A percentile compares a stretch with the other conserved stretches of the same genome.
These are phyloP conservation scores for Drosophila persimilis DNA, from an alignment of 1,140 invertebrate genomes.

Conservation along the genomic window DNA sequence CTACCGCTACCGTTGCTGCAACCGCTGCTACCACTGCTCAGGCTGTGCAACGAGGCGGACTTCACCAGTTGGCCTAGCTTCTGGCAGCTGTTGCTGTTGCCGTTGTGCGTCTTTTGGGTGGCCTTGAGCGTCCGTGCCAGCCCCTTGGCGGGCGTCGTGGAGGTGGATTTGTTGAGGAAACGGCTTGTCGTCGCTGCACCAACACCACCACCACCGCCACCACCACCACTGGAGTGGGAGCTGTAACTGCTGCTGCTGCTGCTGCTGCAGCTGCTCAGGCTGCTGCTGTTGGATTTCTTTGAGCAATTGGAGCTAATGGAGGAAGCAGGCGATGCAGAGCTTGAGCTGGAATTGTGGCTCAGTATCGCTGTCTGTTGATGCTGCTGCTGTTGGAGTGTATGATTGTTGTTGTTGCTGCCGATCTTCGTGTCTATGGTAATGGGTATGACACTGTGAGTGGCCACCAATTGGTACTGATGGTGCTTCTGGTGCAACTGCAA, in stretches of 20 bases:
- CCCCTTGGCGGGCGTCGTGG: constrained; percentile 64
- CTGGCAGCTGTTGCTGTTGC: constrained; percentile 20
- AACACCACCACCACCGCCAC: constrained; percentile 17
- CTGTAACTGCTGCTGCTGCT: constrained; percentile 22
- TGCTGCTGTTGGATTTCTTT: constrained; percentile 70
- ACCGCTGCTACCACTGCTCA: constrained; percentile 68
- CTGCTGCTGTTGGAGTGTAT: constrained; percentile 71
- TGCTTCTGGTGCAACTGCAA: constrained; percentile 53
- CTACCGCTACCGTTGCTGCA: constrained; percentile 43
- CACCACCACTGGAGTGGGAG: constrained; percentile 27
- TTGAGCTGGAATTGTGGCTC: constrained; percentile 61
- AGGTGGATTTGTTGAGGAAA: constrained; percentile 65
- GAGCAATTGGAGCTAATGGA: constrained; percentile 77
- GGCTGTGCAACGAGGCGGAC: constrained; percentile 72
- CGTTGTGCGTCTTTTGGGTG: constrained; percentile 61
- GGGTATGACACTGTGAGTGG: constrained; percentile 62
- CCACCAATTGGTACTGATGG: constrained; percentile 64
- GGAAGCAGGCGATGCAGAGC: constrained; percentile 75
- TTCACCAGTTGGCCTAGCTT: constrained; percentile 72
- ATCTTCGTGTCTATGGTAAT: constrained; percentile 74
- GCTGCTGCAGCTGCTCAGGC: constrained; percentile 25
- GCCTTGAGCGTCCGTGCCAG: constrained; percentile 61
- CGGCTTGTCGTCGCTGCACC: constrained; percentile 55
- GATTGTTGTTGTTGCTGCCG: constrained; percentile 48
- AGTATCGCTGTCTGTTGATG: constrained; percentile 50